A percentile compares a stretch with the other conserved stretches of the same genome.
These are phyloP conservation scores for Chroicocephalus ridibundus DNA, from an alignment of 2,113 vertebrate species.

Conservation along the genomic window DNA sequence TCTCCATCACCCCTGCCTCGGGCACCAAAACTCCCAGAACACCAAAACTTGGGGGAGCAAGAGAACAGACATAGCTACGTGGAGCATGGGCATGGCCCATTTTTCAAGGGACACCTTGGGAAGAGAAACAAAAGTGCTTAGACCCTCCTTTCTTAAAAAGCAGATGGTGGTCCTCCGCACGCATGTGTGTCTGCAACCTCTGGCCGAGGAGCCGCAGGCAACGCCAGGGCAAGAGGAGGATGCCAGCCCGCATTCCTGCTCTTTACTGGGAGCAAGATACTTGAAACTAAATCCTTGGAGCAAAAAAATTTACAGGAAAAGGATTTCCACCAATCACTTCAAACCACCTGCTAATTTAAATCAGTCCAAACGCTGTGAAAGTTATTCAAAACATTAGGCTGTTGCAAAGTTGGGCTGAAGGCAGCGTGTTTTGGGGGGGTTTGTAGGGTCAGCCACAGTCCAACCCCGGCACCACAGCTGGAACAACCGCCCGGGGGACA, in stretches of 20 bases:
- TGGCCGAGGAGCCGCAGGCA: not conserved
- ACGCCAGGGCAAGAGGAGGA: not conserved
- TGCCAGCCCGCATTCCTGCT: not conserved
- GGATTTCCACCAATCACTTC: not conserved
- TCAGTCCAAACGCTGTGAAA: not conserved
- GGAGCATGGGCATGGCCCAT: fast-evolving
- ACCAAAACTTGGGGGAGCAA: not conserved
- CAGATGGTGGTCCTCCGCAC: not conserved
- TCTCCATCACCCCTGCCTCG: fast-evolving
- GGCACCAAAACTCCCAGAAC: not conserved
- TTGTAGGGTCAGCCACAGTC: not conserved
- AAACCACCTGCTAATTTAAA: not conserved
- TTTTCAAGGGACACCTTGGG: not conserved
- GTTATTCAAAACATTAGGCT: not conserved
- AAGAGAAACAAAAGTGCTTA: not conserved
- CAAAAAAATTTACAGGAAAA: not conserved
- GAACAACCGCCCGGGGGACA: fast-evolving
- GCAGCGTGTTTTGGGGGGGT: not conserved
- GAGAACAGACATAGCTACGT: fast-evolving
- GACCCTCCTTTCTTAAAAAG: not conserved
- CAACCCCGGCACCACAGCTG: not conserved
- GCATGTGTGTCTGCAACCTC: not conserved
- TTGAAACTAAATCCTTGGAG: not conserved
- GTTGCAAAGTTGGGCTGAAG: not conserved
- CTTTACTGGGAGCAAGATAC: not conserved